phyloP scores from a whole-genome alignment of 1,140 invertebrate genomes.

The Campoletis sonorensis region DNA sequence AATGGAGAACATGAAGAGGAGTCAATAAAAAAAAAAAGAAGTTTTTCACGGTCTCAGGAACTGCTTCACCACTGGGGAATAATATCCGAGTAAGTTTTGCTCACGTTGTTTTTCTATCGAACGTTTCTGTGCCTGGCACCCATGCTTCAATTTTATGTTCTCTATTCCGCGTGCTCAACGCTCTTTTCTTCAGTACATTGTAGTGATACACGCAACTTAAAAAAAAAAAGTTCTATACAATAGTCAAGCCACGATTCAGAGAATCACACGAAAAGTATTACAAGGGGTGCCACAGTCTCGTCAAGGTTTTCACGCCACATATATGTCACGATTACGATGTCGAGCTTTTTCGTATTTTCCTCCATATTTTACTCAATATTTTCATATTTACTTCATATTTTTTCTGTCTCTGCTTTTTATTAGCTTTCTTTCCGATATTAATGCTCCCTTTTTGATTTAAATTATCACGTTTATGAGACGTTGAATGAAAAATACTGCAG shows the following conservation, averaged over 20 bases:
- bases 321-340: background rate
- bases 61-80: constrained; percentile 6
- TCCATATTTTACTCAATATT: too few relatives aligned
- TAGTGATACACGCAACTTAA: constrained; percentile 10
- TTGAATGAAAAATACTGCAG: too few relatives aligned
- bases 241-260: background rate
- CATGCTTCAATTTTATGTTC: background rate
- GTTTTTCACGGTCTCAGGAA: too few relatives aligned
- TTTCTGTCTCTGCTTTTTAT: too few relatives aligned
- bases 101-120: constrained; percentile 35
- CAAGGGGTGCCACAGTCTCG: background rate
- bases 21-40: too few relatives aligned
- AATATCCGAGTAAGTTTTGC: constrained; percentile 15
- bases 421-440: too few relatives aligned
- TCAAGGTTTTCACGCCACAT: background rate
- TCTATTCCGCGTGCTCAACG: background rate
- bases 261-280: constrained; percentile 6
- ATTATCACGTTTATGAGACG: too few relatives aligned
- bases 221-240: background rate
- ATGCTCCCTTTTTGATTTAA: too few relatives aligned
- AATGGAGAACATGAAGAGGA: too few relatives aligned
- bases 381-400: too few relatives aligned
- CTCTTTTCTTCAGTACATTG: background rate
- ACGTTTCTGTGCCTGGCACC: constrained; percentile 49
- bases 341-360: background rate